Conservation (phyloP, 2,888 invertebrate genomes). For the Cephus runcator region DNA sequence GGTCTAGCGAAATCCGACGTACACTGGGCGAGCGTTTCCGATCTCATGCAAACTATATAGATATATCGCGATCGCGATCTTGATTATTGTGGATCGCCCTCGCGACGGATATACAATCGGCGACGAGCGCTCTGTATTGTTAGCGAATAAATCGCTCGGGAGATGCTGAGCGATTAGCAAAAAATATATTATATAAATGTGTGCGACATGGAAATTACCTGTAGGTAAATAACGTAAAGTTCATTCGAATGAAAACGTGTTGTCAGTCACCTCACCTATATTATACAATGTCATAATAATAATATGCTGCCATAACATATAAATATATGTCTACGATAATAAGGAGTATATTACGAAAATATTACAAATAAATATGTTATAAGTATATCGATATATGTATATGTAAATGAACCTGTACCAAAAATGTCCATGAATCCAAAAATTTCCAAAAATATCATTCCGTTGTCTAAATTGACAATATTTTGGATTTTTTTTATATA, state of each 20-base stretch:
- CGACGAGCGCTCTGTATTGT: not conserved
- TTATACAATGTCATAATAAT: constrained; percentile 61
- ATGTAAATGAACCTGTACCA: not conserved
- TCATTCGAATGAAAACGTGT: constrained; percentile 39
- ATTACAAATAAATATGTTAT: constrained; percentile 58
- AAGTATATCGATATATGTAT: constrained; percentile 35
- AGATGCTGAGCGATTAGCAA: not conserved
- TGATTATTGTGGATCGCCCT: not conserved
- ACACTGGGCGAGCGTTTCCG: constrained; percentile 10
- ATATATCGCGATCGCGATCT: not conserved
- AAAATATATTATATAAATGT: constrained; percentile 12
- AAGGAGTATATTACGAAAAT: constrained; percentile 59
- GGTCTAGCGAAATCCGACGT: constrained; percentile 13
- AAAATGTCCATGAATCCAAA: not conserved
- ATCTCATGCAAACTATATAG: not conserved
- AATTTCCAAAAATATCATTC: not conserved
- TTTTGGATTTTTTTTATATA: not conserved
- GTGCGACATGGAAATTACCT: constrained; percentile 30
- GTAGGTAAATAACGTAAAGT: constrained; percentile 24
- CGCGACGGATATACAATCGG: not conserved
- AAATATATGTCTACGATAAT: constrained; percentile 62
- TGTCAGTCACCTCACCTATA: constrained; percentile 61
- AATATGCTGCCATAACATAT: constrained; percentile 65
- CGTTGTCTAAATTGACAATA: not conserved
- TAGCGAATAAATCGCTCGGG: not conserved